Percentiles rank a stretch among this genome's conserved stretches.
Evolutionary conservation across 2,113 vertebrate species (phyloP).

Genomic region (Phoenicopterus ruber): DNA sequence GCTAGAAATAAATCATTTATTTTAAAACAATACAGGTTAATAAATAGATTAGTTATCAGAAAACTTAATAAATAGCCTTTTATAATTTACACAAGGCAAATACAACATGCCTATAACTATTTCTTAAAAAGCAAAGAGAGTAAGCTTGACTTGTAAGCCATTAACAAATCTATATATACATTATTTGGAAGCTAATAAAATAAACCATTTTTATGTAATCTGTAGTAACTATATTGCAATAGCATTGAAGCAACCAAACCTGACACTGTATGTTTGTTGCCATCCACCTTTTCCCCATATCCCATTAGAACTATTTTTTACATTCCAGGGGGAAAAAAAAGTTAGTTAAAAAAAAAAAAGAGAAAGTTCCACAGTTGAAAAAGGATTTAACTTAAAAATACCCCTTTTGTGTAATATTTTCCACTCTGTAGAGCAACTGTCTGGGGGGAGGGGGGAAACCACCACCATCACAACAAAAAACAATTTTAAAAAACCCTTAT

Average conservation of each 20-base stretch:
- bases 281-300: conserved; percentile 26
- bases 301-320: not conserved
- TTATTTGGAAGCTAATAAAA: conserved; percentile 66
- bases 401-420: conserved; percentile 10
- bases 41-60: conserved; percentile 76
- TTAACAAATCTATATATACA: conserved; percentile 66
- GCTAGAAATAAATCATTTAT: conserved; percentile 79
- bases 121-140: conserved; percentile 69
- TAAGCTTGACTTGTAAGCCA: conserved; percentile 68
- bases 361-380: not conserved
- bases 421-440: conserved; percentile 25
- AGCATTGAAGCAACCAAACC: conserved; percentile 55
- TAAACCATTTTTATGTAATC: conserved; percentile 59
- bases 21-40: conserved; percentile 80
- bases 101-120: conserved; percentile 76
- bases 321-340: not conserved
- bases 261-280: conserved; percentile 32
- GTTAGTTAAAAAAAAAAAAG: not conserved
- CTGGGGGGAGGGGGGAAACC: not conserved
- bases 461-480: not conserved
- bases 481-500: not conserved
- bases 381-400: conserved; percentile 36
- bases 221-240: conserved; percentile 62
- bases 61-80: conserved; percentile 80
- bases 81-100: conserved; percentile 78